Conservation (phyloP, 2,888 invertebrate species). For the Apotomis betuletana region DNA sequence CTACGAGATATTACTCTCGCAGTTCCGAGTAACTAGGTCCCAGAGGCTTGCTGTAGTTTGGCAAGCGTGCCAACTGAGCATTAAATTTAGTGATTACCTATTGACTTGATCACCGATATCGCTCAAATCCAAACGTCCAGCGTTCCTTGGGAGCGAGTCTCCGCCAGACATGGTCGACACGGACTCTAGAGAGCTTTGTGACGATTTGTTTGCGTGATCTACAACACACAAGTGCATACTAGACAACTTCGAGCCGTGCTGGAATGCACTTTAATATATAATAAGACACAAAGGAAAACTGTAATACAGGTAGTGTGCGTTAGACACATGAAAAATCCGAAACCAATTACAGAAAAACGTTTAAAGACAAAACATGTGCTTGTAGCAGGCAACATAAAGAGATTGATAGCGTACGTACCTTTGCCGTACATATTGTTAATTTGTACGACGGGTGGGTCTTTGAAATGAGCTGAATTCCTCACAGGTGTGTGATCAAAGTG, state of each 20-base stretch:
- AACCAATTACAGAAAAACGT: conserved; percentile 17
- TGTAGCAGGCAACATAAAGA: conserved; percentile 9
- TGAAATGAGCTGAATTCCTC: conserved; percentile 88
- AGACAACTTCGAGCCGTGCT: conserved; percentile 16
- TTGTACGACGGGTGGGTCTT: conserved; percentile 85
- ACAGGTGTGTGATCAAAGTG: conserved; percentile 88
- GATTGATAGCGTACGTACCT: conserved; percentile 58
- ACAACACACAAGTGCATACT: conserved; percentile 50
- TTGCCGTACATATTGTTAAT: conserved; percentile 67
- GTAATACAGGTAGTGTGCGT: conserved; percentile 25
- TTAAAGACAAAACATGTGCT: conserved; percentile 31
- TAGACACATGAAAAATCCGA: conserved; percentile 24
- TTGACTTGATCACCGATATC: conserved; percentile 81
- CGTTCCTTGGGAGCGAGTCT: conserved; percentile 74
- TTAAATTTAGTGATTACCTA: conserved; percentile 60
- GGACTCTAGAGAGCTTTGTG: conserved; percentile 91
- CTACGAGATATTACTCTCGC: neutral
- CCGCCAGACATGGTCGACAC: conserved; percentile 88
- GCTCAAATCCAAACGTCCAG: conserved; percentile 69
- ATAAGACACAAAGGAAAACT: neutral
- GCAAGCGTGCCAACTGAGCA: neutral
- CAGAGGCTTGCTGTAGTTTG: neutral
- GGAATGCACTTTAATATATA: neutral
- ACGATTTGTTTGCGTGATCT: conserved; percentile 88
- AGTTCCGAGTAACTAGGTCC: neutral